phyloP scores from a whole-genome alignment of 2,888 invertebrate genomes.

The Papilio protenor region DNA sequence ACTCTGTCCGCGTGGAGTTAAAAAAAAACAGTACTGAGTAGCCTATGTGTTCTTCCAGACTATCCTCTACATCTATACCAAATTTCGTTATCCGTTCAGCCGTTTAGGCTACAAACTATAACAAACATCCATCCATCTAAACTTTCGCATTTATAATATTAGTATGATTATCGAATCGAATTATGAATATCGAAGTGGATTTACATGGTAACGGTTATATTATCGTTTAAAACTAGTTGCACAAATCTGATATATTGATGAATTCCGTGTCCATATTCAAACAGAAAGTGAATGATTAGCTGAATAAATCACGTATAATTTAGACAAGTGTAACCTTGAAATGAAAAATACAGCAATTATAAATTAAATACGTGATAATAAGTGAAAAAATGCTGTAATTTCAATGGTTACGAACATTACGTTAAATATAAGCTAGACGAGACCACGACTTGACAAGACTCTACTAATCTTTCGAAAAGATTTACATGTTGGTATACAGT shows the following conservation, averaged over 20 bases:
- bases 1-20: too few relatives aligned
- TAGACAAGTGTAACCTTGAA: neutral
- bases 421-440: neutral
- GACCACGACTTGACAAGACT: neutral
- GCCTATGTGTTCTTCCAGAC: too few relatives aligned
- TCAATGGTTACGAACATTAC: neutral
- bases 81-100: too few relatives aligned
- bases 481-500: neutral
- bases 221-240: too few relatives aligned
- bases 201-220: too few relatives aligned
- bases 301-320: neutral
- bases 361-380: neutral
- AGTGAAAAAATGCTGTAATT: neutral
- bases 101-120: too few relatives aligned
- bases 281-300: neutral
- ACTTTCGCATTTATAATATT: neutral
- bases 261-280: neutral
- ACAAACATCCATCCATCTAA: too few relatives aligned
- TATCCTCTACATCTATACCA: too few relatives aligned
- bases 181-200: too few relatives aligned
- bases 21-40: too few relatives aligned
- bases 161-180: too few relatives aligned
- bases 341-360: neutral
- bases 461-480: neutral
- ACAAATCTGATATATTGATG: neutral